A percentile compares a stretch with the other conserved stretches of the same genome.
Evolutionary conservation across 2,888 invertebrate genomes (phyloP).

Genomic region (Eristalis tenax): DNA sequence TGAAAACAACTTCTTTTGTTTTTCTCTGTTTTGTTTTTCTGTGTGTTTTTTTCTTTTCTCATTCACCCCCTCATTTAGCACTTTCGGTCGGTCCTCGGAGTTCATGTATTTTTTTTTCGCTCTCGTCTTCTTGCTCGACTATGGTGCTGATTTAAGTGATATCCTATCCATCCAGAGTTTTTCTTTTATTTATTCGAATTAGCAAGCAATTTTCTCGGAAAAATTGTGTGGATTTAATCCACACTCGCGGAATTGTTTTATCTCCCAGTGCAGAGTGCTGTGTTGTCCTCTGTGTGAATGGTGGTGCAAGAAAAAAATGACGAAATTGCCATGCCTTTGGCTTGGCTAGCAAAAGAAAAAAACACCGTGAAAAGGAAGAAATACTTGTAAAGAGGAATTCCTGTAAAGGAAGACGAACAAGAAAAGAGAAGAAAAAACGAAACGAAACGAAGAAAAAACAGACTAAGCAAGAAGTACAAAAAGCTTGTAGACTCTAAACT

Average conservation of each 20-base stretch:
- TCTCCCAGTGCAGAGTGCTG: background rate
- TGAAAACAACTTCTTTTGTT: constrained; percentile 48
- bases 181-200: constrained; percentile 2
- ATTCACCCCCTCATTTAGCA: constrained; percentile 1
- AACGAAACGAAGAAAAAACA: background rate
- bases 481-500: background rate
- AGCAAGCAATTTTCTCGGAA: background rate
- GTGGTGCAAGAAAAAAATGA: background rate
- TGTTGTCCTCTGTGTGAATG: background rate
- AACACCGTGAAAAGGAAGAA: background rate
- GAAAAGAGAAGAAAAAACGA: background rate
- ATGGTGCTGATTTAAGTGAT: constrained; percentile 10
- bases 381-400: background rate
- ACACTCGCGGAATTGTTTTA: background rate
- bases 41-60: background rate
- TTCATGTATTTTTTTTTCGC: background rate
- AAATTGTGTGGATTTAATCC: background rate
- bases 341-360: background rate
- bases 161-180: background rate
- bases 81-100: constrained; percentile 12
- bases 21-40: constrained; percentile 35
- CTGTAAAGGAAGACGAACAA: background rate
- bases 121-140: background rate
- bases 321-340: background rate
- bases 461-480: background rate